Conservation (phyloP, 2,113 vertebrate species). For the Peromyscus leucopus region DNA sequence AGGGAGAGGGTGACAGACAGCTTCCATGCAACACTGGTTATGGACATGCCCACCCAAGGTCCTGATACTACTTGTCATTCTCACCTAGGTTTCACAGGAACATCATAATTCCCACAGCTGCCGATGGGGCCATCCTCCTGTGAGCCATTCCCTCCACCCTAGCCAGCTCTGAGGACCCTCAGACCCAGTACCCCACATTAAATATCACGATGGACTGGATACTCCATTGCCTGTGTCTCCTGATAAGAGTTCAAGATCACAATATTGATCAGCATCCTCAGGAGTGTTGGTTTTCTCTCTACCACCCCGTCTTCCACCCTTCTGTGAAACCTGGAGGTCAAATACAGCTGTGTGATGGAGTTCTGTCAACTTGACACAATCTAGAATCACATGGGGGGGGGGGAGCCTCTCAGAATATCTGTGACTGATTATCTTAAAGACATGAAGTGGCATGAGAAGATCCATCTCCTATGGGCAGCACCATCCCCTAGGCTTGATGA, state of each 20-base stretch:
- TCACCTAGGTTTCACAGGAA: neutral
- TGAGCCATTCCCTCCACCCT: neutral
- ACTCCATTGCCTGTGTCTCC: neutral
- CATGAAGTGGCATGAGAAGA: neutral
- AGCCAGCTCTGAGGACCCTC: neutral
- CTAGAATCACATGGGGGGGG: neutral
- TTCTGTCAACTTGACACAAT: neutral
- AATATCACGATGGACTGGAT: neutral
- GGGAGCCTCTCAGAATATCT: neutral
- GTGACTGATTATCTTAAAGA: neutral
- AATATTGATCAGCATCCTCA: neutral
- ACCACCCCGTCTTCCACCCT: neutral
- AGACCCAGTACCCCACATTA: neutral
- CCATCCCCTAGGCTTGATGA: neutral
- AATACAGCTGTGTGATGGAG: neutral
- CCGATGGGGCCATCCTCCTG: neutral
- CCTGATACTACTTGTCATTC: neutral
- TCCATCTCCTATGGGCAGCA: neutral
- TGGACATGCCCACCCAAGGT: neutral
- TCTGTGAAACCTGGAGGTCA: neutral
- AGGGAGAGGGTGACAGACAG: neutral
- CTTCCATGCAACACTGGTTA: neutral
- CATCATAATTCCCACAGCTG: neutral
- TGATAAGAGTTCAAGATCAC: too few species aligned
- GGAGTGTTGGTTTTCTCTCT: neutral